phyloP scores from a whole-genome alignment of 2,888 invertebrate genomes.

The Lomographa bimaculata region DNA sequence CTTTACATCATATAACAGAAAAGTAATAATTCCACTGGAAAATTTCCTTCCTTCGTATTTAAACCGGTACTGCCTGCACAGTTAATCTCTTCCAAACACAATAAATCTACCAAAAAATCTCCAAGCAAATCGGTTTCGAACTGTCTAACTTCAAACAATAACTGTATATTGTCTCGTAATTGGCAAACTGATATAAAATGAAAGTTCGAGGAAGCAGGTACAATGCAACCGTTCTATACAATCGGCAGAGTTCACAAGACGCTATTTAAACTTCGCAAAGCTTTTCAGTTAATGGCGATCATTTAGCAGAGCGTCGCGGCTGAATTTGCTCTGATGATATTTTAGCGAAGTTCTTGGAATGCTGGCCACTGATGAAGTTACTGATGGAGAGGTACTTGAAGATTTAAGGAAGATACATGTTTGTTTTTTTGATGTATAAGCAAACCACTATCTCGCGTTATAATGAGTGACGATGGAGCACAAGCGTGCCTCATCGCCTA shows the following conservation, averaged over 20 bases:
- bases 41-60: no score
- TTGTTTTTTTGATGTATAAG: no score
- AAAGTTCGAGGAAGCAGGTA: slow-evolving; percentile 53
- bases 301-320: slow-evolving; percentile 63
- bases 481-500: no score
- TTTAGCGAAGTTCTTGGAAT: slow-evolving; percentile 52
- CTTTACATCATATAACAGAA: no score
- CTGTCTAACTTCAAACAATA: slow-evolving; percentile 23
- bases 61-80: no score
- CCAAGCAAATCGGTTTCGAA: slow-evolving; percentile 22
- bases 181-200: slow-evolving; percentile 36
- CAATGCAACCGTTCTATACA: slow-evolving; percentile 66
- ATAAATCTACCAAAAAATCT: slow-evolving; percentile 6
- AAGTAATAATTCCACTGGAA: no score
- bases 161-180: slow-evolving; percentile 30
- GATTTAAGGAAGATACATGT: no score
- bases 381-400: neutral
- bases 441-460: no score
- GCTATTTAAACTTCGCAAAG: slow-evolving; percentile 71
- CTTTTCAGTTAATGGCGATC: slow-evolving; percentile 74
- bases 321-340: slow-evolving; percentile 60
- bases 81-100: no score
- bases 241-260: slow-evolving; percentile 61
- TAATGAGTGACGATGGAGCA: no score
- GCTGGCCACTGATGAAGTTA: neutral